Evolutionary conservation across 2,888 invertebrate genomes (phyloP), one percentile per base, ranked within the genome.

Genomic region (Apamea epomidion): DNA sequence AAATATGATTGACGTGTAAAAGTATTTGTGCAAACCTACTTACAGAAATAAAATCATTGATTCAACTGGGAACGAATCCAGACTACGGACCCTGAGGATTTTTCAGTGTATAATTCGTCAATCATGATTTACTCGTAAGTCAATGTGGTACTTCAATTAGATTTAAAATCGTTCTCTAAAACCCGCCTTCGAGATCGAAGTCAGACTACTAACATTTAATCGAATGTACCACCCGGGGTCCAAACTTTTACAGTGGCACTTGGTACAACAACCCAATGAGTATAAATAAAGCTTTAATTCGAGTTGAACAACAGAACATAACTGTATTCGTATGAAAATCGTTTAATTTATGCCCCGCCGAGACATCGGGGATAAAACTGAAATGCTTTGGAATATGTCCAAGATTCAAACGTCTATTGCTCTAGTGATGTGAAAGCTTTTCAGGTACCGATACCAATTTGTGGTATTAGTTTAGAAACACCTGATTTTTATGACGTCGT

Each of bases 321-420:
- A 79, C 82, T 83, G 88, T 84, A 87, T 91, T 90, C 90, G 92
- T 91, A 92, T 91, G 89, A 87, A 90, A 89, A 89, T 65, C 88
- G 87, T 91, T 91, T 92, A 92, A 92, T 91, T 92, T 90, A 88
- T 90, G 84, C 87, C 82, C 85, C 86, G 84, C 82, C 71, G 82
- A 81, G 84, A 83, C 83, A 84, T 81, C 78, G 78, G 21, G 78
- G 74, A 89, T 87, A 88, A 87, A 88, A 88, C 89, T 86, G 88
- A 90, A 92, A 91, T 90, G 90, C 88, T 84, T 89, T 93, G 93
- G 92, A 93, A 88, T 76, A 82, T 78, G 86, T 92, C 93, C 93
- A 93, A 93, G 89, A 89, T 87, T 87, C 86, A 83, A 76, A 86
- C 80, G 67, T 83, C 64, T 77, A 87, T 83, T 72, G 67, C 64